A percentile compares a stretch with the other conserved stretches of the same genome.
Evolutionary conservation across 30 jellyfish, hydroid and myxozoan genomes (phyloP).

Genomic region (Aurelia aurita): DNA sequence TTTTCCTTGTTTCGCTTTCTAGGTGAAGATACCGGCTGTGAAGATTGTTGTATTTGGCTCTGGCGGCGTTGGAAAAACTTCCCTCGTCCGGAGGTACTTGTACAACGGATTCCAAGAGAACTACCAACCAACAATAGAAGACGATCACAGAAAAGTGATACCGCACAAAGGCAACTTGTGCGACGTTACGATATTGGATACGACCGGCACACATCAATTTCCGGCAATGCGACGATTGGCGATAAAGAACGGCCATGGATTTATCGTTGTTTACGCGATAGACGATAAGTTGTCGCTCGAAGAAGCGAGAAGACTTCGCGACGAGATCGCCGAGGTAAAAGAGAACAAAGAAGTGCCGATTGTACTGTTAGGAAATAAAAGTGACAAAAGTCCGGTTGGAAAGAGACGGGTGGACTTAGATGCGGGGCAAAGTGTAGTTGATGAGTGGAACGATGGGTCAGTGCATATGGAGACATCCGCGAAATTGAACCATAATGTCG

Average conservation of each 20-base stretch:
- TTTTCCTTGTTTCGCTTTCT: neutral
- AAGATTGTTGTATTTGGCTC: slow-evolving; percentile 87
- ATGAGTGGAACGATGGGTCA: slow-evolving; percentile 57
- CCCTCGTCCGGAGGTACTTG: slow-evolving; percentile 80
- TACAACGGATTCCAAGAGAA: slow-evolving; percentile 71
- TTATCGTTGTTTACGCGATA: slow-evolving; percentile 81
- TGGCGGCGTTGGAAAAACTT: slow-evolving; percentile 98
- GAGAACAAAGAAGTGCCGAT: slow-evolving; percentile 72
- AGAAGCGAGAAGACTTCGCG: slow-evolving; percentile 87
- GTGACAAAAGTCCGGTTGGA: slow-evolving; percentile 68
- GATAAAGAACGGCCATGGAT: slow-evolving; percentile 89
- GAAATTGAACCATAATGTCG: slow-evolving; percentile 78
- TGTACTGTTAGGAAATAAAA: slow-evolving; percentile 85
- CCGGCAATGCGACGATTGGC: slow-evolving; percentile 98
- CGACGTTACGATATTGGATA: slow-evolving; percentile 90
- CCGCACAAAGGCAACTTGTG: slow-evolving; percentile 66
- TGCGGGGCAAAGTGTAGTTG: slow-evolving; percentile 45
- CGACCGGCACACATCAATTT: slow-evolving; percentile 96
- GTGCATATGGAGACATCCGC: slow-evolving; percentile 90
- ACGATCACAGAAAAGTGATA: slow-evolving; percentile 84
- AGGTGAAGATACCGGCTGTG: slow-evolving; percentile 76
- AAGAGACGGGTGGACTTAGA: slow-evolving; percentile 54
- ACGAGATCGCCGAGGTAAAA: slow-evolving; percentile 66
- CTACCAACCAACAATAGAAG: slow-evolving; percentile 91
- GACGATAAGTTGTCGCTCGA: slow-evolving; percentile 80